These are phyloP conservation scores for Piezodorus guildinii DNA, from an alignment of 1,140 invertebrate genomes.

Conservation along the genomic window DNA sequence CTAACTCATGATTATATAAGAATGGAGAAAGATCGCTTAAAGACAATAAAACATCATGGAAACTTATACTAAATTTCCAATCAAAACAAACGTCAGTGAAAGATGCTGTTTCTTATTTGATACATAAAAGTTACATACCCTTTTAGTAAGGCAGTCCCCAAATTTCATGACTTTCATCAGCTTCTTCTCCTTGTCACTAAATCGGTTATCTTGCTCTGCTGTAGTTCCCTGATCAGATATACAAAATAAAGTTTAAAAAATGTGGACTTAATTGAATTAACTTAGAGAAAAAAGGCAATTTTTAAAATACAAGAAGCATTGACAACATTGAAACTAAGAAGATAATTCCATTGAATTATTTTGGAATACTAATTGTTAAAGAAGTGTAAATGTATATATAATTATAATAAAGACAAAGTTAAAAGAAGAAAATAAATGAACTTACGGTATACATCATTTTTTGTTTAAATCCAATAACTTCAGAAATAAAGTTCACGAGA, in stretches of 20 bases:
- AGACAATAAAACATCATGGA: too few relatives aligned
- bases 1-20: too few relatives aligned
- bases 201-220: constrained; percentile 95
- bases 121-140: constrained; percentile 49
- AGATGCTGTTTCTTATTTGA: too few relatives aligned
- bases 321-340: background rate
- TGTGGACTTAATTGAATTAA: background rate
- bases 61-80: too few relatives aligned
- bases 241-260: constrained; percentile 2
- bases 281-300: too few relatives aligned
- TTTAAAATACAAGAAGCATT: too few relatives aligned
- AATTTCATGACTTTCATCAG: constrained; percentile 98
- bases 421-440: background rate
- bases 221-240: constrained; percentile 70
- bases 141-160: constrained; percentile 76
- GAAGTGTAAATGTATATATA: background rate
- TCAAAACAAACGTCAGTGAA: too few relatives aligned
- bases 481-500: background rate
- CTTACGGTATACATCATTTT: constrained; percentile 15
- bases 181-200: constrained; percentile 99
- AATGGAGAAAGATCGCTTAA: too few relatives aligned
- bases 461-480: background rate
- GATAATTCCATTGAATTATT: background rate
- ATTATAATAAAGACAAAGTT: background rate
- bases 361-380: background rate